Conservation (phyloP, 2,113 vertebrate species). For the Fregata magnificens region DNA sequence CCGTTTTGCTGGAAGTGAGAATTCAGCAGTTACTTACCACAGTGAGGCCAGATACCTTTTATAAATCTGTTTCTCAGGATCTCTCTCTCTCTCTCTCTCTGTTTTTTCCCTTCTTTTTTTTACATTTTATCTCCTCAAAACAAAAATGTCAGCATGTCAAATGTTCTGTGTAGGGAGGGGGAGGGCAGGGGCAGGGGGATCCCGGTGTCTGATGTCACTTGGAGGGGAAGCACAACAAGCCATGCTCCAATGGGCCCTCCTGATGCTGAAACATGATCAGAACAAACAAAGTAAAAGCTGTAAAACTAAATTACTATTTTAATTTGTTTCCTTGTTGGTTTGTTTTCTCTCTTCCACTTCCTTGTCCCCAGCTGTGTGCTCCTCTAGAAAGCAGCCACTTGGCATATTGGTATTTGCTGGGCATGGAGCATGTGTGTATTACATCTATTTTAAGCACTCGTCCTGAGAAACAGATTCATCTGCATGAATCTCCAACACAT, state of each 20-base stretch:
- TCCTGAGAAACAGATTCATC: neutral
- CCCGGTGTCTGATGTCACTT: neutral
- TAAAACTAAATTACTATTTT: constrained; percentile 50
- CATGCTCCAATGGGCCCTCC: neutral
- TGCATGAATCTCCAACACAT: neutral
- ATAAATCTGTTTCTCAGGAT: neutral
- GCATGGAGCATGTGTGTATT: neutral
- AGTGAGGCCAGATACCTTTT: neutral
- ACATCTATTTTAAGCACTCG: neutral
- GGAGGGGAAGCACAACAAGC: neutral
- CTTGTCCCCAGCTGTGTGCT: constrained; percentile 22
- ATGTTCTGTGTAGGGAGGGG: neutral
- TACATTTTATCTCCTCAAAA: neutral
- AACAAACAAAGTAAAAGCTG: constrained; percentile 58
- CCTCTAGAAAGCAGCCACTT: constrained; percentile 19
- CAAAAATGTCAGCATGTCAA: neutral
- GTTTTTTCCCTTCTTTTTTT: neutral
- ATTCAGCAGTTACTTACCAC: neutral
- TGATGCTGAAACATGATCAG: constrained; percentile 35
- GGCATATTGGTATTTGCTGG: neutral
- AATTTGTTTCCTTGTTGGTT: constrained; percentile 36
- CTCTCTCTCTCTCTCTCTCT: neutral
- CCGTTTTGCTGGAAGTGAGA: neutral
- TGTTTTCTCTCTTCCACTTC: constrained; percentile 30
- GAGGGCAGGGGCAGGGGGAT: neutral